phyloP scores from a whole-genome alignment of 2,888 invertebrate genomes.

The Mimachlamys varia region DNA sequence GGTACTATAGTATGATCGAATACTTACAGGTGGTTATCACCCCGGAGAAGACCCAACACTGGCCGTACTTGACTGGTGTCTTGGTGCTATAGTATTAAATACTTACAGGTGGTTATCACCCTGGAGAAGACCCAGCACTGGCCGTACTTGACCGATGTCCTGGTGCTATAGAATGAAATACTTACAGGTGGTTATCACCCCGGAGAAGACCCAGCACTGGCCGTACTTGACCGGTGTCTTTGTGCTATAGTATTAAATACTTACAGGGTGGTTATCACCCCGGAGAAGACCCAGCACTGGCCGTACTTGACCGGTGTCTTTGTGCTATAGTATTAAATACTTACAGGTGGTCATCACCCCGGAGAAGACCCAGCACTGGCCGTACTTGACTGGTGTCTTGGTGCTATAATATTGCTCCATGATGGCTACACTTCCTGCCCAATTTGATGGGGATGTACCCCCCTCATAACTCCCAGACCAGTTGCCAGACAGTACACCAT shows the following conservation, averaged over 20 bases:
- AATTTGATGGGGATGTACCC: constrained; percentile 52
- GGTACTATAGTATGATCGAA: too few relatives aligned
- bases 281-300: constrained; percentile 68
- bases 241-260: too few relatives aligned
- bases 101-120: constrained; percentile 81
- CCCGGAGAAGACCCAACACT: too few relatives aligned
- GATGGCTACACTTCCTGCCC: constrained; percentile 72
- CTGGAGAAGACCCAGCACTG: constrained; percentile 76
- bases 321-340: constrained; percentile 62
- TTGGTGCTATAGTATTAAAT: too few relatives aligned
- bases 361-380: constrained; percentile 60
- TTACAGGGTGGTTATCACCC: too few relatives aligned
- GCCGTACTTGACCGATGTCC: constrained; percentile 67
- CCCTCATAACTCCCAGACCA: constrained; percentile 73
- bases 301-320: constrained; percentile 69
- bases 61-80: constrained; percentile 52
- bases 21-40: constrained; percentile 38
- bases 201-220: too few relatives aligned
- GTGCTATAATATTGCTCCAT: constrained; percentile 68
- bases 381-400: constrained; percentile 65
- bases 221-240: neutral
- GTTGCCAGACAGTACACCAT: constrained; percentile 70
- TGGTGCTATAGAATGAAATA: constrained; percentile 64
- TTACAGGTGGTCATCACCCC: constrained; percentile 82
- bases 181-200: too few relatives aligned